Evolutionary conservation across 2,888 invertebrate species (phyloP), one percentile per base, ranked within the genome.

Genomic region (Eristalinus aeneus): DNA sequence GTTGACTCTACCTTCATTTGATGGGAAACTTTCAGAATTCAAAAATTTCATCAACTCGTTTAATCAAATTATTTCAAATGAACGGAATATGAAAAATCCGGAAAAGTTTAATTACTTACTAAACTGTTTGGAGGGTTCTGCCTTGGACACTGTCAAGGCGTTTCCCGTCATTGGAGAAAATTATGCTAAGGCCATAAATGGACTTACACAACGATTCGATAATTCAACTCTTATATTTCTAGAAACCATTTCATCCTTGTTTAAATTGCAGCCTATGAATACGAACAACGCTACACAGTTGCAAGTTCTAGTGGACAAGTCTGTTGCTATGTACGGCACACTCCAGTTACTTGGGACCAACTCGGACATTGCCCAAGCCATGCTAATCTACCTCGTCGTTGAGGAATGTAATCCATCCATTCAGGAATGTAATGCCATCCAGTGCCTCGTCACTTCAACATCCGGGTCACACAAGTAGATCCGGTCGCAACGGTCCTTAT

Each of bases 91-190:
- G 9, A 12, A 68, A 10, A 54, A 23, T 6, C 69, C 75, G 3
- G 75, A 81, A 34, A 76, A 76, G 54, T 81, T 76, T 16, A 67
- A 79, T 31, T 58, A 67, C 22, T 46, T 77, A 16, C 11, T 69
- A 1, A 32, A 39, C 46, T 77, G 69, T 22, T 27, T 77, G 12
- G 39, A 39, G 46, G 69, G 34, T 5, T 22, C 58, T 23, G 61
- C 63, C 16, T 32, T 77, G 11, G 20, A 46, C 10, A 61, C 53
- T 34, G 60, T 77, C 5, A 69, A 61, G n/a, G 32, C 34, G 9
- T 77, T 69, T 23, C 77, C 67, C 36, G 36, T 56, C 27, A 54
- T 9, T 22, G 68, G 58, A 11, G 23, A 22, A 60, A 71, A 71
- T 31, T 71, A 71, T 31, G 34, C n/a, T 20, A 23, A 60, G 6